phyloP scores from a whole-genome alignment of 2,888 invertebrate genomes.

The Tubulanus polymorphus region DNA sequence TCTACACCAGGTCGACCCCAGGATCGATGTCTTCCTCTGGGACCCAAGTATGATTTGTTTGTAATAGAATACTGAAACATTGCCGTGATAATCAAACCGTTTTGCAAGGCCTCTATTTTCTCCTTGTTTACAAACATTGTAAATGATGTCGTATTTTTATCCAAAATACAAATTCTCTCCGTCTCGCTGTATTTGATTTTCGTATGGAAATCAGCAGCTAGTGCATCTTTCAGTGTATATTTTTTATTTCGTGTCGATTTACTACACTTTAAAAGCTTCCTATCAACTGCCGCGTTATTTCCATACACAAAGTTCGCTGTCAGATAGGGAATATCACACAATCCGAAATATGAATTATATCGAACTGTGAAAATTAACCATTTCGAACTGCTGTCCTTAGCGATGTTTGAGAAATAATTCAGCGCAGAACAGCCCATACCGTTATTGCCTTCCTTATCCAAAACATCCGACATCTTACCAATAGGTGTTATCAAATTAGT shows the following conservation, averaged over 20 bases:
- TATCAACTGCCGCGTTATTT: not conserved
- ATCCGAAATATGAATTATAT: not conserved
- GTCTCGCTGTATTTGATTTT: not conserved
- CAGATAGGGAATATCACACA: not conserved
- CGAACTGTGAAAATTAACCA: not conserved
- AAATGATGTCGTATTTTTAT: not conserved
- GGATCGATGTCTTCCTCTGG: not conserved
- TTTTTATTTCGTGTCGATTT: not conserved
- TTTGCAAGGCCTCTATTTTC: not conserved
- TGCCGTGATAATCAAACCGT: not conserved
- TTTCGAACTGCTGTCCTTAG: not conserved
- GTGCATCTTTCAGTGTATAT: not conserved
- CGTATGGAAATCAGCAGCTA: not conserved
- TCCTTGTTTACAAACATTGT: slow-evolving; percentile 1
- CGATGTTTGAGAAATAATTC: slow-evolving; percentile 1
- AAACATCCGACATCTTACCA: not conserved
- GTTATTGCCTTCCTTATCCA: not conserved
- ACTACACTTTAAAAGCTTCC: not conserved
- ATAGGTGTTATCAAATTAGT: not conserved
- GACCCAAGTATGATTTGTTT: not conserved
- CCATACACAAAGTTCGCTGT: not conserved
- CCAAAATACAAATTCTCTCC: not conserved
- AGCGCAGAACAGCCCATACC: not conserved
- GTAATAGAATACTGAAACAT: not conserved
- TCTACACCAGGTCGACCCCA: not conserved